These are phyloP conservation scores for Megalurothrips usitatus DNA, from an alignment of 2,888 invertebrate genomes.

Conservation along the genomic window DNA sequence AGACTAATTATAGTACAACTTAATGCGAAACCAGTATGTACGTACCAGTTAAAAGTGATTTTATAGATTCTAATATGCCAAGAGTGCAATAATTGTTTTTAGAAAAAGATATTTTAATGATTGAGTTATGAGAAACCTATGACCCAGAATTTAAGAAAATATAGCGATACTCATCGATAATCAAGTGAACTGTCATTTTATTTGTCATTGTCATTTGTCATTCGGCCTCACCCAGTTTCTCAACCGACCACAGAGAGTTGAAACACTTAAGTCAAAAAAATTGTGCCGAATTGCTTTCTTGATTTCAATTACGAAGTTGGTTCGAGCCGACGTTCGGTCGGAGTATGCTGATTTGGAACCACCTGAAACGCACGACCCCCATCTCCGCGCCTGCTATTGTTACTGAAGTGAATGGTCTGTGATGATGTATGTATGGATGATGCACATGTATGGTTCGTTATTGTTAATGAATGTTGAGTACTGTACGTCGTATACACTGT, in stretches of 20 bases:
- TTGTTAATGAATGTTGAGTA: constrained; percentile 5
- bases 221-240: neutral
- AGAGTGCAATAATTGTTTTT: constrained; percentile 22
- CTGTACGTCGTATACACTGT: neutral
- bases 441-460: neutral
- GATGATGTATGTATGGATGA: constrained; percentile 10
- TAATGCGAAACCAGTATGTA: neutral
- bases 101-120: constrained; percentile 16
- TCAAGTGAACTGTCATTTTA: neutral
- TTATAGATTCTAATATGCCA: neutral
- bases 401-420: constrained; percentile 9
- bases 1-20: neutral
- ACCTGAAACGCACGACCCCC: too few species aligned
- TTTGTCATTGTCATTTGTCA: neutral
- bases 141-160: too few species aligned
- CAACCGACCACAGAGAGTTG: neutral
- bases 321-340: neutral
- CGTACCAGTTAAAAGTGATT: constrained; percentile 14
- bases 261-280: too few species aligned
- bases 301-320: neutral
- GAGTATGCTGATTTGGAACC: too few species aligned
- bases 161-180: too few species aligned
- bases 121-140: too few species aligned
- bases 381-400: neutral
- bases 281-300: too few species aligned